These are phyloP conservation scores for Oryzias celebensis DNA, from an alignment of 2,113 vertebrate genomes.

Conservation along the genomic window DNA sequence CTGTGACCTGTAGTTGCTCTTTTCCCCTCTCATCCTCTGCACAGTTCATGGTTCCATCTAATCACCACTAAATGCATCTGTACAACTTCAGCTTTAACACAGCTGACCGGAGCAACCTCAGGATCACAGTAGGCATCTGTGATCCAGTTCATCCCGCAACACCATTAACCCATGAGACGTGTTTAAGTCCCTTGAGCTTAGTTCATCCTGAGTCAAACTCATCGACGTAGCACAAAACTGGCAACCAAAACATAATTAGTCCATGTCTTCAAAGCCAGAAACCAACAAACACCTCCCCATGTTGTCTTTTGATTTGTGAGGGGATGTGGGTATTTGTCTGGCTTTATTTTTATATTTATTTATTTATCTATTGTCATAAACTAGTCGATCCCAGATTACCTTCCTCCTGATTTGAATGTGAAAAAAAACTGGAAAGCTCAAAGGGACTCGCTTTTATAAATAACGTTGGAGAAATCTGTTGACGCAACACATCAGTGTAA, in stretches of 20 bases:
- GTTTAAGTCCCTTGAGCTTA: neutral
- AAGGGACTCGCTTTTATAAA: constrained; percentile 15
- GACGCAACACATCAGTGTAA: constrained; percentile 4
- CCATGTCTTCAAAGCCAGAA: constrained; percentile 26
- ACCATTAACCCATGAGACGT: constrained; percentile 17
- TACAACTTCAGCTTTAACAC: constrained; percentile 7
- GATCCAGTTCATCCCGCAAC: constrained; percentile 34
- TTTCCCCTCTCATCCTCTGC: neutral
- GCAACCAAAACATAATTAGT: constrained; percentile 43
- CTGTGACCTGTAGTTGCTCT: neutral
- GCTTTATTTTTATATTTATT: constrained; percentile 2
- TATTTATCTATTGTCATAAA: neutral
- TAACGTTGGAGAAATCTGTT: neutral
- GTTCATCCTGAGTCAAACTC: constrained; percentile 3
- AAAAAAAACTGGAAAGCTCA: constrained; percentile 1
- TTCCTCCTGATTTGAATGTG: neutral
- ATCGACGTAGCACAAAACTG: constrained; percentile 16
- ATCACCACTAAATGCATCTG: constrained; percentile 3
- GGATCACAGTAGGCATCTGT: constrained; percentile 15
- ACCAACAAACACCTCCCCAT: constrained; percentile 23
- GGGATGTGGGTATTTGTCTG: constrained; percentile 12
- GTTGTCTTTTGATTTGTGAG: constrained; percentile 23
- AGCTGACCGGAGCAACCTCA: constrained; percentile 24
- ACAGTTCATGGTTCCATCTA: neutral
- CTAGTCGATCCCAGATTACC: neutral